A percentile compares a stretch with the other conserved stretches of the same genome.
Conservation (phyloP, 2,888 invertebrate genomes). For the Syrphus vitripennis region DNA sequence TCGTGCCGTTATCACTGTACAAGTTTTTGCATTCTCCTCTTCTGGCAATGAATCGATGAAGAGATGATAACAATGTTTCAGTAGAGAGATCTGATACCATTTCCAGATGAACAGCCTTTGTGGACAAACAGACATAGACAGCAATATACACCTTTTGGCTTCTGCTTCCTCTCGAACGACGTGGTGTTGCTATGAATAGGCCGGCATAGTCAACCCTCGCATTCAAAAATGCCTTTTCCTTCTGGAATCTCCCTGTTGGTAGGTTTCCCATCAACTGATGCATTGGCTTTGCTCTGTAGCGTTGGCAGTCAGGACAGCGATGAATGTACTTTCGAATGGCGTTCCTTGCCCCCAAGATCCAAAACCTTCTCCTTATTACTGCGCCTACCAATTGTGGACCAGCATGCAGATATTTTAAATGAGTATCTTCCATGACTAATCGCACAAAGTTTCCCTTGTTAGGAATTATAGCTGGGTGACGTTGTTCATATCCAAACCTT, state of each 20-base stretch:
- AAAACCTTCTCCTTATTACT: conserved; percentile 1
- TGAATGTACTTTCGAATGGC: background rate
- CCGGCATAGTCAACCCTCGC: background rate
- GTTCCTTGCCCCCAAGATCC: background rate
- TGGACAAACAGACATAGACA: background rate
- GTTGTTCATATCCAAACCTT: no score
- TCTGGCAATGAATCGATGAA: conserved; percentile 14
- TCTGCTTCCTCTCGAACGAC: conserved; percentile 20
- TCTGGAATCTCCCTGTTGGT: background rate
- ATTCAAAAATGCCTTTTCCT: background rate
- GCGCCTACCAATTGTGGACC: conserved; percentile 27
- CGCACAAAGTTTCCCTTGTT: background rate
- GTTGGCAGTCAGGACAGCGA: background rate
- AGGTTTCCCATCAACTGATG: conserved; percentile 28
- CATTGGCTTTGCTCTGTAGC: conserved; percentile 82
- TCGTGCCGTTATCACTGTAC: conserved; percentile 41
- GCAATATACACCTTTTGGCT: conserved; percentile 33
- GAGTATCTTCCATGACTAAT: background rate
- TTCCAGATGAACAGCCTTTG: conserved; percentile 22
- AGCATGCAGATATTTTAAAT: conserved; percentile 23
- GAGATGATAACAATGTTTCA: conserved; percentile 2
- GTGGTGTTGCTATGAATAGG: background rate
- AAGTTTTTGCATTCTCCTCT: conserved; percentile 21
- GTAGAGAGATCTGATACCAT: conserved; percentile 10
- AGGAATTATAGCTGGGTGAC: background rate